phyloP scores from a whole-genome alignment of 2,888 invertebrate genomes.

The Nebria salina region DNA sequence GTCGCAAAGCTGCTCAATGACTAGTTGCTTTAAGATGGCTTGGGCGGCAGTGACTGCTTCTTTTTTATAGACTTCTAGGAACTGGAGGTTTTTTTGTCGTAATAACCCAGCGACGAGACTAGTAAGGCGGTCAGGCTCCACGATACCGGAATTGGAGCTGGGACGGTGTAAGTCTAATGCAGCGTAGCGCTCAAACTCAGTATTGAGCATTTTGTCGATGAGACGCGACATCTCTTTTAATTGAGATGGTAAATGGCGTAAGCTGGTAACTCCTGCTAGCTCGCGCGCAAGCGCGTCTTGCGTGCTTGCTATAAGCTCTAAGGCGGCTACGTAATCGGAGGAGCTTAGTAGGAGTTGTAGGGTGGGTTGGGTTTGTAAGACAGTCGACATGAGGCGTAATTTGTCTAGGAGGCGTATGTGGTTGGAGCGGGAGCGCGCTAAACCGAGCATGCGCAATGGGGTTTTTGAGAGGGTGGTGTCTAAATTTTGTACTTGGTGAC shows the following conservation, averaged over 20 bases:
- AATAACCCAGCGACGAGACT: slow-evolving; percentile 81
- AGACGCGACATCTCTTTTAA: slow-evolving; percentile 94
- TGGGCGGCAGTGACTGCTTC: slow-evolving; percentile 91
- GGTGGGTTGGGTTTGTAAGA: slow-evolving; percentile 97
- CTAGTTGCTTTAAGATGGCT: slow-evolving; percentile 86
- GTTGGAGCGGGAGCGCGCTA: slow-evolving; percentile 74
- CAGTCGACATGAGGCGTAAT: slow-evolving; percentile 91
- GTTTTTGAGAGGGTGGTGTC: slow-evolving; percentile 82
- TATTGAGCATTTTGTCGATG: slow-evolving; percentile 96
- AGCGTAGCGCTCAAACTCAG: slow-evolving; percentile 92
- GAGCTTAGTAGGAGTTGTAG: slow-evolving; percentile 93
- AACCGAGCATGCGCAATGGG: slow-evolving; percentile 80
- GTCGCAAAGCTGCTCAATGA: slow-evolving; percentile 77
- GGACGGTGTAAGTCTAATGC: slow-evolving; percentile 92
- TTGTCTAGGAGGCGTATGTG: slow-evolving; percentile 75
- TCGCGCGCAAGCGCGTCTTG: slow-evolving; percentile 93
- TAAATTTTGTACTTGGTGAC: slow-evolving; percentile 79
- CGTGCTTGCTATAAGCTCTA: slow-evolving; percentile 96
- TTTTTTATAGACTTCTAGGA: slow-evolving; percentile 86
- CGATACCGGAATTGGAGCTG: slow-evolving; percentile 68
- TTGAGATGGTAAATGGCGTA: slow-evolving; percentile 95
- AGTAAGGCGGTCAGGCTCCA: slow-evolving; percentile 86
- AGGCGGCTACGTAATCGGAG: slow-evolving; percentile 96
- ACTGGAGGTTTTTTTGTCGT: slow-evolving; percentile 85
- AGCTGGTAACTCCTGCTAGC: slow-evolving; percentile 91